Conservation (phyloP, 2,888 invertebrate species). For the Drosophila koepferae region DNA sequence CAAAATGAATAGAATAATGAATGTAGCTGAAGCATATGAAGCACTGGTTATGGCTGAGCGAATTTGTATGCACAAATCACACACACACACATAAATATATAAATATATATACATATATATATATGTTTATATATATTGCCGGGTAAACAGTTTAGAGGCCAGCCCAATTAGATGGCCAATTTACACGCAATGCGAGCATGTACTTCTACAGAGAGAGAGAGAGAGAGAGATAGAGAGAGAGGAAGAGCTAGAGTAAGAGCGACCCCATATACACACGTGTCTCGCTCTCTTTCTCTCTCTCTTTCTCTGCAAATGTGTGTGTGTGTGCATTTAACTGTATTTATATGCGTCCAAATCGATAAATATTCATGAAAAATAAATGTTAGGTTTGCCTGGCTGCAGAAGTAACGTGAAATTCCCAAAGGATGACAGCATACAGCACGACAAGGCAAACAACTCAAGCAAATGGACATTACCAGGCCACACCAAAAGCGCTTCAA, state of each 20-base stretch:
- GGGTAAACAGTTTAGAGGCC: conserved; percentile 34
- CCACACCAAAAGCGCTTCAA: conserved; percentile 24
- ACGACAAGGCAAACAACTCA: conserved; percentile 47
- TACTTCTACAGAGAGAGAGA: background rate
- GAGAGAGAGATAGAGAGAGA: background rate
- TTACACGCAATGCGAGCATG: conserved; percentile 45
- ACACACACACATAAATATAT: background rate
- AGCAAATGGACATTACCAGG: conserved; percentile 57
- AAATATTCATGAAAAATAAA: conserved; percentile 77
- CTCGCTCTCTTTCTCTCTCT: background rate
- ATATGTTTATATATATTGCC: conserved; percentile 14
- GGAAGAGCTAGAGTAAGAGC: too few relatives aligned
- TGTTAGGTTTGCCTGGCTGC: conserved; percentile 44
- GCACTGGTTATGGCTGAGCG: background rate
- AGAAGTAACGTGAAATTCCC: conserved; percentile 53
- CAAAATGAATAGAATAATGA: conserved; percentile 6
- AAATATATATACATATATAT: conserved; percentile 7
- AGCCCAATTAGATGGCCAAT: conserved; percentile 47
- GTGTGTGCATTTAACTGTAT: conserved; percentile 23
- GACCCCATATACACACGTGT: background rate
- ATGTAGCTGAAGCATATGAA: conserved; percentile 10
- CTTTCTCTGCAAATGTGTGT: background rate
- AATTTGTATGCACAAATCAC: too few relatives aligned
- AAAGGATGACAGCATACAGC: conserved; percentile 55
- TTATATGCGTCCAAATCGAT: conserved; percentile 67